Conservation (phyloP, 2,797 vertebrate genomes). For the Dendrocincla tyrannina region DNA sequence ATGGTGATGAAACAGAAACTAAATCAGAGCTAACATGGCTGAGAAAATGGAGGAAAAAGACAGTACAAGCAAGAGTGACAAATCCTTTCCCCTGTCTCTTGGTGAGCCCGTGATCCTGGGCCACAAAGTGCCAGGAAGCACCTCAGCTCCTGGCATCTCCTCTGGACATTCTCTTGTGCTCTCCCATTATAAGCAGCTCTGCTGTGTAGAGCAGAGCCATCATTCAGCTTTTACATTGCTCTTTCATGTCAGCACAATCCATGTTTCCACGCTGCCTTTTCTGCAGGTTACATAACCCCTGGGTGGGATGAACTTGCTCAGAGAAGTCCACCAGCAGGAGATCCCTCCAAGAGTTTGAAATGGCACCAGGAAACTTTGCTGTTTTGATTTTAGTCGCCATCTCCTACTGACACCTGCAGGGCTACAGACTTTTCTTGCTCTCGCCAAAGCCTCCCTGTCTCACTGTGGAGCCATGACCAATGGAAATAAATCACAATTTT, state of each 20-base stretch:
- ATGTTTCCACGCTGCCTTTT: neutral
- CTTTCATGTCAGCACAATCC: neutral
- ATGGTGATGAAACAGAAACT: neutral
- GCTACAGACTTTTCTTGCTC: neutral
- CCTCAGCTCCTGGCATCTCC: neutral
- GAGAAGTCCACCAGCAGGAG: neutral
- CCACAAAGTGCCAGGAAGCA: neutral
- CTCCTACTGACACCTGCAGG: neutral
- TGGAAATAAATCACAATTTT: neutral
- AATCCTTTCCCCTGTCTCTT: neutral
- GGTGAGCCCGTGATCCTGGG: neutral
- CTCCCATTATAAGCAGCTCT: neutral
- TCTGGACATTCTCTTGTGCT: fast-evolving
- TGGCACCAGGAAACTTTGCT: neutral
- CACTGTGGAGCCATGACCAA: neutral
- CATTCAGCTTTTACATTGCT: neutral
- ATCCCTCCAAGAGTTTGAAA: neutral
- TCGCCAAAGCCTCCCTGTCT: neutral
- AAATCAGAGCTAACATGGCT: neutral
- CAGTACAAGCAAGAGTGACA: neutral
- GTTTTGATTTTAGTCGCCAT: neutral
- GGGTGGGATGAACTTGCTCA: neutral
- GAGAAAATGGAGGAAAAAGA: neutral
- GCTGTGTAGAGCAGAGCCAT: neutral
- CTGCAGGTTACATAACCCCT: neutral